These are phyloP conservation scores for Molossus molossus DNA, from an alignment of 2,797 vertebrate species.

Conservation along the genomic window DNA sequence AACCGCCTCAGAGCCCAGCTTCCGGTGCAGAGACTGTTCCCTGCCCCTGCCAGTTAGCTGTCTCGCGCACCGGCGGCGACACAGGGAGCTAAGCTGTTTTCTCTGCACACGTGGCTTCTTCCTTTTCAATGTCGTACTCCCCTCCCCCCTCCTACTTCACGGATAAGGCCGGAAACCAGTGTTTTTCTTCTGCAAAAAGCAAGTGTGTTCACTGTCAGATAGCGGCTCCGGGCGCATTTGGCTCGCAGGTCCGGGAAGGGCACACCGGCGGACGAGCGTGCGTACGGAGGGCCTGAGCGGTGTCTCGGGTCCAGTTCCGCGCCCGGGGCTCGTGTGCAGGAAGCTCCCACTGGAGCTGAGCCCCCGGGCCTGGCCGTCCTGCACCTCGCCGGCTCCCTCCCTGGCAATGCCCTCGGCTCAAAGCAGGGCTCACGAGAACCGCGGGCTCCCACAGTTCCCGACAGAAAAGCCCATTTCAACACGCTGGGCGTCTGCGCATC, in stretches of 20 bases:
- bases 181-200: not conserved
- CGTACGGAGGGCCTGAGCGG: not conserved
- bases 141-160: not conserved
- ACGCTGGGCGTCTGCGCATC: no score
- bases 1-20: constrained; percentile 50
- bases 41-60: constrained; percentile 64
- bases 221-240: constrained; percentile 32
- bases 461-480: not conserved
- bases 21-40: constrained; percentile 71
- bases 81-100: constrained; percentile 51
- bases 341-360: no score
- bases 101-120: not conserved
- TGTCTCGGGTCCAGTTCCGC: not conserved
- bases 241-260: constrained; percentile 53
- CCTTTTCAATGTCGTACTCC: not conserved
- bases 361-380: no score
- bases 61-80: constrained; percentile 11
- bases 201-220: constrained; percentile 46
- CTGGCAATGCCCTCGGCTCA: no score
- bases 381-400: no score
- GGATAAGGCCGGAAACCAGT: not conserved
- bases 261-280: not conserved
- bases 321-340: no score
- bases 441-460: not conserved
- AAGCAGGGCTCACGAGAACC: no score